Percentiles rank a stretch among this genome's conserved stretches.
Conservation (phyloP, 2,113 vertebrate genomes). For the Ardeotis arabs region DNA sequence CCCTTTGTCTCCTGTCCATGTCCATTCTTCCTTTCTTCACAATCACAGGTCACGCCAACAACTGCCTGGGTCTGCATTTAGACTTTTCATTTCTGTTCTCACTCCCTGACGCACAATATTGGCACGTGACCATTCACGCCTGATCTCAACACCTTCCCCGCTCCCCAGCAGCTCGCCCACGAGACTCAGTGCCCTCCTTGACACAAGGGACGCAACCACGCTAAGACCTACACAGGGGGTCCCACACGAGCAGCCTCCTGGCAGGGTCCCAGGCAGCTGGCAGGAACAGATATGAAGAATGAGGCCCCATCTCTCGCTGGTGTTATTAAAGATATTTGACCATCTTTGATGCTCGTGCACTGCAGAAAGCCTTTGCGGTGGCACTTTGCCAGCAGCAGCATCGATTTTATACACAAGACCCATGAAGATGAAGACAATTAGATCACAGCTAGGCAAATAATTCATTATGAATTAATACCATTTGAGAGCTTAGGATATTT, state of each 20-base stretch:
- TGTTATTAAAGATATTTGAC: background rate
- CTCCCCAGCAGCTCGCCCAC: accelerated
- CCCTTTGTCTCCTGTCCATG: background rate
- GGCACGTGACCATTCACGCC: accelerated
- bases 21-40: background rate
- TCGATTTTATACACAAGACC: background rate
- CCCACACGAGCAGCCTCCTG: accelerated
- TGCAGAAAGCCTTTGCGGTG: background rate
- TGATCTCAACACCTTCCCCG: background rate
- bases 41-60: accelerated
- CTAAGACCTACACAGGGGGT: background rate
- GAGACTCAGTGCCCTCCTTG: background rate
- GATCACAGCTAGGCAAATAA: slow-evolving; percentile 33
- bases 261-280: accelerated
- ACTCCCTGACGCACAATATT: accelerated
- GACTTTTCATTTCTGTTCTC: background rate
- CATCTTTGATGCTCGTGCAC: background rate
- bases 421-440: slow-evolving; percentile 8
- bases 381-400: slow-evolving; percentile 6
- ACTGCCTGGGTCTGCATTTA: background rate
- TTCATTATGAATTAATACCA: slow-evolving; percentile 39
- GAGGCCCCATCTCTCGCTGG: background rate
- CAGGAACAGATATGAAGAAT: background rate
- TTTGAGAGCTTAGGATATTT: slow-evolving; percentile 17
- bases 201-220: background rate